Percentiles rank a stretch among this genome's conserved stretches.
Conservation (phyloP, 2,888 invertebrate species). For the Drosophila bunnanda region DNA sequence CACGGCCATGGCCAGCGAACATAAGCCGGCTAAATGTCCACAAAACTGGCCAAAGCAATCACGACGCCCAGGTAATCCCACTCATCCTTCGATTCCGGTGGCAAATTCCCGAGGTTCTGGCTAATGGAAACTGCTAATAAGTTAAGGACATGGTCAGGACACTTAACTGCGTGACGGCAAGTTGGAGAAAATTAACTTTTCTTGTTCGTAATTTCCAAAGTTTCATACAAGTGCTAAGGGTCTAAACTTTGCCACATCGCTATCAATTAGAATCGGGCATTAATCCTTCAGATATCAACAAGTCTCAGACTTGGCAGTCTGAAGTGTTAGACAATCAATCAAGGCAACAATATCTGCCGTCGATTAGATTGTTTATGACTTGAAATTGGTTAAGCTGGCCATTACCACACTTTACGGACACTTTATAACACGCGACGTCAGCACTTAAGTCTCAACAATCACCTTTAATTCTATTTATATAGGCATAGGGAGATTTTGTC, state of each 20-base stretch:
- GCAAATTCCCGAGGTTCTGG: not conserved
- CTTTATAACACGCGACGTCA: constrained; percentile 21
- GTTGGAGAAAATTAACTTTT: constrained; percentile 13
- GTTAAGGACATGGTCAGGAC: constrained; percentile 21
- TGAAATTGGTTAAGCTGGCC: constrained; percentile 19
- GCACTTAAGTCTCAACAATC: constrained; percentile 3
- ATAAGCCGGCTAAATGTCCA: constrained; percentile 43
- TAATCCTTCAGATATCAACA: constrained; percentile 32
- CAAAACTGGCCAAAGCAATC: constrained; percentile 41
- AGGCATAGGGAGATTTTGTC: not conserved
- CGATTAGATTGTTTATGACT: constrained; percentile 25
- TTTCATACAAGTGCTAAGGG: not conserved
- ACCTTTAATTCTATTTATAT: not conserved
- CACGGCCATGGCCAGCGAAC: constrained; percentile 22
- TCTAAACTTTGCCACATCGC: constrained; percentile 6
- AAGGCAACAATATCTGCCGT: constrained; percentile 21
- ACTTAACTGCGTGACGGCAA: constrained; percentile 6
- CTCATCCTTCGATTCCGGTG: not conserved
- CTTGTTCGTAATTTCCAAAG: constrained; percentile 11
- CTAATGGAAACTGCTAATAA: constrained; percentile 44
- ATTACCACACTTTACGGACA: constrained; percentile 12
- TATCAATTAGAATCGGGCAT: constrained; percentile 2
- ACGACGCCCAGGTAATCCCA: constrained; percentile 13
- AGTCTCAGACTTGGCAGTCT: constrained; percentile 5
- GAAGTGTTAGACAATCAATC: constrained; percentile 31